These are phyloP conservation scores for Polypedilum vanderplanki DNA, from an alignment of 1,140 invertebrate species.

Conservation along the genomic window DNA sequence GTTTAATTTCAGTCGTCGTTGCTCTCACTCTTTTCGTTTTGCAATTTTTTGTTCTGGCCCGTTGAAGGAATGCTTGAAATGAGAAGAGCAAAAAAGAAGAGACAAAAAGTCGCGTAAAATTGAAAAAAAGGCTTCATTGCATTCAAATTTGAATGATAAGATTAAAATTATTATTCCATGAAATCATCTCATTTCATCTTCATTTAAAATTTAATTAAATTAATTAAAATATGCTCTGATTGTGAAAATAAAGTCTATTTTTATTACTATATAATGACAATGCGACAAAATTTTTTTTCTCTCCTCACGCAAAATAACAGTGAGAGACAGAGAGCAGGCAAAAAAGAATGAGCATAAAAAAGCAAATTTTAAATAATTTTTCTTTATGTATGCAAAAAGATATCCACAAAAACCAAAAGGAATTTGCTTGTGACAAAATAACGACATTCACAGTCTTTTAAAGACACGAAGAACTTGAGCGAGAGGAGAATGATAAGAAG, in stretches of 20 bases:
- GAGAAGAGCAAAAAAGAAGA: neutral
- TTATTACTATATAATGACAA: neutral
- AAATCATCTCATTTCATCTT: too few species aligned
- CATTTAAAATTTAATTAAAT: too few species aligned
- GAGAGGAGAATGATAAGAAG: neutral
- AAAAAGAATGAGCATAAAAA: neutral
- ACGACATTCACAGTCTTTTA: neutral
- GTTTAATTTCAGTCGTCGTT: neutral
- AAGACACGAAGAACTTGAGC: neutral
- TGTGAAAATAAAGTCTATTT: neutral
- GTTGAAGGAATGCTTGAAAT: neutral
- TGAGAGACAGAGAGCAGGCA: neutral
- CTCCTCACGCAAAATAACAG: neutral
- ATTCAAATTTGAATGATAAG: too few species aligned
- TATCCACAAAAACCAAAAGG: neutral
- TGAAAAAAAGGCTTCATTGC: neutral
- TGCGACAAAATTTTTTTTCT: slow-evolving; percentile 15
- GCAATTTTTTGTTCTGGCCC: slow-evolving; percentile 22
- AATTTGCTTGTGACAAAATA: slow-evolving; percentile 21
- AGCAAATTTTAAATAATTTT: neutral
- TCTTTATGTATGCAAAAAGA: slow-evolving; percentile 23
- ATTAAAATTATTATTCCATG: too few species aligned
- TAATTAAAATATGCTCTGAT: too few species aligned
- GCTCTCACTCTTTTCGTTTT: neutral
- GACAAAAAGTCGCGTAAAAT: neutral